Conservation (phyloP, 2,888 invertebrate genomes). For the Drosophila neutralis region DNA sequence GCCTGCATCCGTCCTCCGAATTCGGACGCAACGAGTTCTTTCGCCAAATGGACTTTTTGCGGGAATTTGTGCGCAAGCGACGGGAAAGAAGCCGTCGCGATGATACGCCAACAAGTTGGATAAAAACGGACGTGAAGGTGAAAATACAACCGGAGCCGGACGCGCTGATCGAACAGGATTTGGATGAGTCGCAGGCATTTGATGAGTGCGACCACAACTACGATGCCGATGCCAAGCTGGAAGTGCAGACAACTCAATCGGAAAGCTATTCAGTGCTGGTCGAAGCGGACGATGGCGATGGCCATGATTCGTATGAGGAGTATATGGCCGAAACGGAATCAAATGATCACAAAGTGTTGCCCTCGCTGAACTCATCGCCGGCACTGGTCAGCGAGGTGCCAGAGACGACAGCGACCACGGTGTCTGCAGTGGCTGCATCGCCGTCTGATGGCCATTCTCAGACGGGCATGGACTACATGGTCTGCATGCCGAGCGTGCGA, state of each 20-base stretch:
- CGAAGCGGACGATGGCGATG: constrained; percentile 63
- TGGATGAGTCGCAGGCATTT: constrained; percentile 50
- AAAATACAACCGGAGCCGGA: constrained; percentile 33
- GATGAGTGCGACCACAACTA: constrained; percentile 67
- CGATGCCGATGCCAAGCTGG: constrained; percentile 59
- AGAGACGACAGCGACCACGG: constrained; percentile 10
- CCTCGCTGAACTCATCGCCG: constrained; percentile 39
- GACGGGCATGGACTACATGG: constrained; percentile 60
- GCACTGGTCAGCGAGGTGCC: constrained; percentile 41
- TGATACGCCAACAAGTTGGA: constrained; percentile 64
- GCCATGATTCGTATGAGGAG: constrained; percentile 56
- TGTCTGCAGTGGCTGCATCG: constrained; percentile 25
- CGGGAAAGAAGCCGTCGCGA: constrained; percentile 75
- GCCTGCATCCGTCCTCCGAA: constrained; percentile 74
- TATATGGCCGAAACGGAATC: constrained; percentile 46
- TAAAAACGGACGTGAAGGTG: constrained; percentile 50
- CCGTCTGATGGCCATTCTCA: constrained; percentile 42
- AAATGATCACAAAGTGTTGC: constrained; percentile 47
- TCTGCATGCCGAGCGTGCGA: constrained; percentile 51
- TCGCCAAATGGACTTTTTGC: constrained; percentile 81
- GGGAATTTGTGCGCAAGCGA: constrained; percentile 80
- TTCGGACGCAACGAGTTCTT: constrained; percentile 81
- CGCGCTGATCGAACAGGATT: constrained; percentile 48
- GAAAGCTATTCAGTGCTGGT: constrained; percentile 70
- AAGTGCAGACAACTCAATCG: constrained; percentile 64